A percentile compares a stretch with the other conserved stretches of the same genome.
Evolutionary conservation across 1,140 invertebrate genomes (phyloP).

Genomic region (Triops cancriformis): DNA sequence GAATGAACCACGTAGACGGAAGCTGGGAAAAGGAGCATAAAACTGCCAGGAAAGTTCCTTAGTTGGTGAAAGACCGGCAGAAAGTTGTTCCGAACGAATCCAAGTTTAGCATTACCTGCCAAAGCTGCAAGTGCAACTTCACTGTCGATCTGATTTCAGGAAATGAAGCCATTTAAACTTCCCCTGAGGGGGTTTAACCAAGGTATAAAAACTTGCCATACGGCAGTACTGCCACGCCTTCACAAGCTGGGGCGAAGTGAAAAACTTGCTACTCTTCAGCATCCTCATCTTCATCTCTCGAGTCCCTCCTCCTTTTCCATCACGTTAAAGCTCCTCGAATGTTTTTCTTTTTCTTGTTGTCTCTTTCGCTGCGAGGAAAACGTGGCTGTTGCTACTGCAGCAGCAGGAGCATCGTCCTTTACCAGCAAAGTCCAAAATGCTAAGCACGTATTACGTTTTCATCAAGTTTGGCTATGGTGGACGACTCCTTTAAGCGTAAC

Average conservation of each 20-base stretch:
- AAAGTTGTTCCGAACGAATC: too few species aligned
- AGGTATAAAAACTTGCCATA: neutral
- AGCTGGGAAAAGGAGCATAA: too few species aligned
- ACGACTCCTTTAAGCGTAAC: neutral
- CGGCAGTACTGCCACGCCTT: neutral
- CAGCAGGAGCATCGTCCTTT: too few species aligned
- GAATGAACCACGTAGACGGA: too few species aligned
- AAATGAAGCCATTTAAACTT: neutral
- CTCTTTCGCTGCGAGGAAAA: too few species aligned
- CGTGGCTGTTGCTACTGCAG: too few species aligned
- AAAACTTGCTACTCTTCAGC: neutral
- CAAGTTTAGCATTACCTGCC: too few species aligned
- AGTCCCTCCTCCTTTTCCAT: neutral
- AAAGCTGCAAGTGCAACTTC: too few species aligned
- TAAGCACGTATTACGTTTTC: constrained; percentile 10
- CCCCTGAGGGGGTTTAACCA: neutral
- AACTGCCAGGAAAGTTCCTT: too few species aligned
- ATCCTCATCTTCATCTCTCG: neutral
- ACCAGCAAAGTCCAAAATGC: neutral
- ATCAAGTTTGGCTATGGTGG: neutral
- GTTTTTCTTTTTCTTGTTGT: neutral
- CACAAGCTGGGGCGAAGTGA: neutral
- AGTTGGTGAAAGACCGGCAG: too few species aligned
- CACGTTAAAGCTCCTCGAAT: neutral
- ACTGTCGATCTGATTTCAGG: too few species aligned